Percentiles rank a stretch among this genome's conserved stretches.
These are phyloP conservation scores for Sminthopsis crassicaudata DNA, from an alignment of 2,113 vertebrate genomes.

Conservation along the genomic window DNA sequence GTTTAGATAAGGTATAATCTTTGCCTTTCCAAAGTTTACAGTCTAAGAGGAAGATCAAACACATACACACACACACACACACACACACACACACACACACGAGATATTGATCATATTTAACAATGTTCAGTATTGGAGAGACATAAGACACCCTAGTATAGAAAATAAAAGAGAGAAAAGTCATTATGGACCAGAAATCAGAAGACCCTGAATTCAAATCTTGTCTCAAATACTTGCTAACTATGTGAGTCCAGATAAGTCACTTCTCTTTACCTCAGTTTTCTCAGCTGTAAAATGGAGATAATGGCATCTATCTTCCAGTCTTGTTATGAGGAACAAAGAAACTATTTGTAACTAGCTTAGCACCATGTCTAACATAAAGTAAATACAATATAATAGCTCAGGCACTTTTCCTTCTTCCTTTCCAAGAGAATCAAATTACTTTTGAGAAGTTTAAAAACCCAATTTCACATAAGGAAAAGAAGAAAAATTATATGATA, in stretches of 20 bases:
- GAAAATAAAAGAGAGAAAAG: not conserved
- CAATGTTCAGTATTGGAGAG: not conserved
- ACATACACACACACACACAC: no score
- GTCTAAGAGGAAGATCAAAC: not conserved
- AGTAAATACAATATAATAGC: fast-evolving
- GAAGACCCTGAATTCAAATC: not conserved
- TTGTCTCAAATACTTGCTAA: not conserved
- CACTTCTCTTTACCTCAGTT: not conserved
- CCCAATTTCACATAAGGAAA: constrained; percentile 8
- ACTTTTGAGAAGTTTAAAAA: not conserved
- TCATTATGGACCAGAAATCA: not conserved
- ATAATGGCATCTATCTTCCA: not conserved
- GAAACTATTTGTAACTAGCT: not conserved
- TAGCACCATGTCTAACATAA: not conserved
- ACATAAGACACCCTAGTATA: not conserved
- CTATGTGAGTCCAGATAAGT: not conserved
- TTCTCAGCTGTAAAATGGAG: not conserved
- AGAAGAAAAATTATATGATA: not conserved
- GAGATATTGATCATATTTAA: not conserved
- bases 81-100: no score
- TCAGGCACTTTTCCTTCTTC: not conserved
- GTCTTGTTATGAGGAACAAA: not conserved
- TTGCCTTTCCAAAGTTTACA: not conserved
- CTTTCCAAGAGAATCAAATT: not conserved
- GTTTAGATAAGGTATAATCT: not conserved